phyloP scores from a whole-genome alignment of 2,113 vertebrate species.

The Lasiurus cinereus region DNA sequence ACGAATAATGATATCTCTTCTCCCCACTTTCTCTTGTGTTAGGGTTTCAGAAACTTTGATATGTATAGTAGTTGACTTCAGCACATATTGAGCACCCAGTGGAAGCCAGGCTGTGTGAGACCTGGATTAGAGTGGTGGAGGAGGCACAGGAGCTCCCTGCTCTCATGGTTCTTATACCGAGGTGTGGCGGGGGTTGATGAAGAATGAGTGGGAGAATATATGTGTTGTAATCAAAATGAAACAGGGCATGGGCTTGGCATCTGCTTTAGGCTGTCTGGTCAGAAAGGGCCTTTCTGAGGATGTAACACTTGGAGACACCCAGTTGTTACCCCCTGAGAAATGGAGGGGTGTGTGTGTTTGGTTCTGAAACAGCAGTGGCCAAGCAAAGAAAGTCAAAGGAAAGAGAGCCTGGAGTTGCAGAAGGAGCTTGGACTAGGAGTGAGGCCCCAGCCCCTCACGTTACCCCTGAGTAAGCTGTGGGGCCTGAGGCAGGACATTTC shows the following conservation, averaged over 20 bases:
- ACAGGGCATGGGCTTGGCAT: neutral
- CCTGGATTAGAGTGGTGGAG: neutral
- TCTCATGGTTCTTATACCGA: accelerated
- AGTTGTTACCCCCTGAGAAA: too few species aligned
- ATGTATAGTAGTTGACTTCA: neutral
- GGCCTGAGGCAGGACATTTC: neutral
- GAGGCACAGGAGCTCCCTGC: neutral
- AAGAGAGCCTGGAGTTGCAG: accelerated
- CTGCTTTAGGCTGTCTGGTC: neutral
- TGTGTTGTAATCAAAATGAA: neutral
- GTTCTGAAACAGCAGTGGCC: neutral
- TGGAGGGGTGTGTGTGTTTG: neutral
- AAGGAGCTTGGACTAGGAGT: neutral
- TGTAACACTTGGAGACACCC: too few species aligned
- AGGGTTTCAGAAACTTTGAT: neutral
- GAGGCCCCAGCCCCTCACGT: neutral
- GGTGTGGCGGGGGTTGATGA: too few species aligned
- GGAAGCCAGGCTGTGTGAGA: neutral
- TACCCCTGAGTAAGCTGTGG: accelerated
- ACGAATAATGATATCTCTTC: neutral
- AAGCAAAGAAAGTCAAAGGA: neutral
- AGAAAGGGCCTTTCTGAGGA: neutral
- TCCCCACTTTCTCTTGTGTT: neutral
- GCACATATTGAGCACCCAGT: neutral
- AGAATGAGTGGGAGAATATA: neutral